Conservation (phyloP, 2,113 vertebrate species). For the Eudyptes chrysolophus region DNA sequence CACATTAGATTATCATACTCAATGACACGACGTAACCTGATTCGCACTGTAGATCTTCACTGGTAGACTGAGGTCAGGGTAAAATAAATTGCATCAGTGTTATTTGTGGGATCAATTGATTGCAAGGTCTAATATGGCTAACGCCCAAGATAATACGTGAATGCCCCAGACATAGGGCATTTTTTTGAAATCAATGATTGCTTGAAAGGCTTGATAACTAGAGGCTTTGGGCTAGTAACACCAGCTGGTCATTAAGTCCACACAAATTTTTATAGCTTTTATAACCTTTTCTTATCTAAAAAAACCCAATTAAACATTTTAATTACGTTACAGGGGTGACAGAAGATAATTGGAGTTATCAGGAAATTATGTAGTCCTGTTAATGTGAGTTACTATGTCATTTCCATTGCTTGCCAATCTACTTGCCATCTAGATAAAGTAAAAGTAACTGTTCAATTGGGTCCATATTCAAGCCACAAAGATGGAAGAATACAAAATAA, state of each 20-base stretch:
- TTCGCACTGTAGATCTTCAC: neutral
- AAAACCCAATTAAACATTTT: conserved; percentile 64
- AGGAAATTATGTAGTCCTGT: conserved; percentile 44
- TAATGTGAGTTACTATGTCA: conserved; percentile 56
- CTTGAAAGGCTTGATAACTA: conserved; percentile 31
- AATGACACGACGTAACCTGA: neutral
- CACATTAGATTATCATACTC: neutral
- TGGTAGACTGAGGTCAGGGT: neutral
- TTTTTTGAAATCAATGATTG: conserved; percentile 41
- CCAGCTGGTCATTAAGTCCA: conserved; percentile 61
- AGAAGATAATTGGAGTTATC: conserved; percentile 65
- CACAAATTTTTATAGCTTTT: conserved; percentile 60
- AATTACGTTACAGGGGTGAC: conserved; percentile 59
- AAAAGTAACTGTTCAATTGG: neutral
- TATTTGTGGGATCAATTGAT: conserved; percentile 54
- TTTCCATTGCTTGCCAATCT: conserved; percentile 47
- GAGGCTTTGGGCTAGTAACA: conserved; percentile 42
- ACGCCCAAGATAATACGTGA: conserved; percentile 22
- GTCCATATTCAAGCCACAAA: neutral
- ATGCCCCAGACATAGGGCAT: neutral
- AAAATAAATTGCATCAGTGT: conserved; percentile 41
- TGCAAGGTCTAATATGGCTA: conserved; percentile 17
- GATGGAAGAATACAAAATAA: neutral
- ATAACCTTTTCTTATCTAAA: conserved; percentile 61
- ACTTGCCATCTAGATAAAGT: conserved; percentile 18